Base-by-base conservation (phyloP, 2,113 vertebrate genomes). In the Archocentrus centrarchus region DNA sequence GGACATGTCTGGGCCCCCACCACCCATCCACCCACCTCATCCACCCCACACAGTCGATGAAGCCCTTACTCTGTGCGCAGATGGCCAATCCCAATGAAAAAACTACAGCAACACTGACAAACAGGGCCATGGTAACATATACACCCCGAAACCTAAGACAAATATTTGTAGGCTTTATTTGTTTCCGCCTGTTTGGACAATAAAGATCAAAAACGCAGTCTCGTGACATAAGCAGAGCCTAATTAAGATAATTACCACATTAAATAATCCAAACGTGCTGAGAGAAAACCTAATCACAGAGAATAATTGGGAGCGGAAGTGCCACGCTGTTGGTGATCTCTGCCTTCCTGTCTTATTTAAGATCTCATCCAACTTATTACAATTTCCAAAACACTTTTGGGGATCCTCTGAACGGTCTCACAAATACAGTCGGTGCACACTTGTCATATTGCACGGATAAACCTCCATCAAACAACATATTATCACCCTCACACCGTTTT, bases 21-120 rank as follows among this genome's bases (percentile, higher is more conserved):
- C 39, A 32, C 11, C 59, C 41, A 83, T 47, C 39, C 62, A 66
- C 37, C 37, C 24, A 7, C 81, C 75, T 6, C 35, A 10, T 78
- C 77, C 77, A 15, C 93, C 53, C 50, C 50, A 75, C 30, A 22
- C 30, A 55, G 50, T 95, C 93, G 24, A 94, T 83, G 96, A 94
- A 95, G 90, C 89, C 22, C 93, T 64, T 94, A 94, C 92, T 96
- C 93, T 96, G 90, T 95, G 96, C 96, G 95, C 98, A 99, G 97
- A 98, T 98, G 97, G 98, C 96, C 93, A 94, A 94, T 95, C 91
- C 86, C 95, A 94, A 95, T 91, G 89, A 93, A 92, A 91, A 94
- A 91, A 22, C 87, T 83, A 88, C 87, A 87, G 75, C 85, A 89
- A 66, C 75, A 55, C 84, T 82, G 81, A 87, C 83, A 82, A 90